A percentile compares a stretch with the other conserved stretches of the same genome.
Conservation (phyloP, 2,797 vertebrate genomes). For the Perodicticus potto region DNA sequence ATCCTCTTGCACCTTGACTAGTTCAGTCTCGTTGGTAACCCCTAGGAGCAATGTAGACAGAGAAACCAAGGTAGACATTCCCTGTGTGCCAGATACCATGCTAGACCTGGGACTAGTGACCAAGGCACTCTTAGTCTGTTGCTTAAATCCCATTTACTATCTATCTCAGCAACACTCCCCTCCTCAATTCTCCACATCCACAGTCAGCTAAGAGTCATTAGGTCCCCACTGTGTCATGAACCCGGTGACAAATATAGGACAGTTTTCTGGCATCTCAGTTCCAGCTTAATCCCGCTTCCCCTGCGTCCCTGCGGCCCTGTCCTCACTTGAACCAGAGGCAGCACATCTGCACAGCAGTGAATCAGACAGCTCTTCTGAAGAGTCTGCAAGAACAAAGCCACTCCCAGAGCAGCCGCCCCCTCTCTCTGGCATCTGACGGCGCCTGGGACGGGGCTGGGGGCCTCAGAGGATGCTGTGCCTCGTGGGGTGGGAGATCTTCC, state of each 20-base stretch:
- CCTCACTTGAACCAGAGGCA: constrained; percentile 66
- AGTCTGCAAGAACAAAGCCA: constrained; percentile 44
- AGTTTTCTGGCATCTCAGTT: background rate
- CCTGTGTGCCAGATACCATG: background rate
- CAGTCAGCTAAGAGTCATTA: background rate
- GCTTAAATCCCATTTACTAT: background rate
- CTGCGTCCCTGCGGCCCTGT: background rate
- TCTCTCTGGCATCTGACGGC: background rate
- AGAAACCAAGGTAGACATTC: background rate
- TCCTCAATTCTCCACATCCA: background rate
- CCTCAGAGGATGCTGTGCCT: background rate
- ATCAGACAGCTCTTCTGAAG: constrained; percentile 36
- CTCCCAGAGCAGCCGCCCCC: background rate
- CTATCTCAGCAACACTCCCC: background rate
- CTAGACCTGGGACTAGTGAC: background rate
- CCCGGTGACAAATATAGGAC: background rate
- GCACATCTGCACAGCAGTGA: constrained; percentile 62
- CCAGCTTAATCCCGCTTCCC: background rate
- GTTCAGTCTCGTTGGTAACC: background rate
- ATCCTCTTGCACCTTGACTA: background rate
- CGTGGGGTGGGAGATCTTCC: background rate
- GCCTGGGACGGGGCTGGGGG: background rate
- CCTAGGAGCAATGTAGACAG: background rate
- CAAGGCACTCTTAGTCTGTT: background rate
- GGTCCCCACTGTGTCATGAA: background rate